phyloP scores from a whole-genome alignment of 1,140 invertebrate species.

The Batillaria attramentaria region DNA sequence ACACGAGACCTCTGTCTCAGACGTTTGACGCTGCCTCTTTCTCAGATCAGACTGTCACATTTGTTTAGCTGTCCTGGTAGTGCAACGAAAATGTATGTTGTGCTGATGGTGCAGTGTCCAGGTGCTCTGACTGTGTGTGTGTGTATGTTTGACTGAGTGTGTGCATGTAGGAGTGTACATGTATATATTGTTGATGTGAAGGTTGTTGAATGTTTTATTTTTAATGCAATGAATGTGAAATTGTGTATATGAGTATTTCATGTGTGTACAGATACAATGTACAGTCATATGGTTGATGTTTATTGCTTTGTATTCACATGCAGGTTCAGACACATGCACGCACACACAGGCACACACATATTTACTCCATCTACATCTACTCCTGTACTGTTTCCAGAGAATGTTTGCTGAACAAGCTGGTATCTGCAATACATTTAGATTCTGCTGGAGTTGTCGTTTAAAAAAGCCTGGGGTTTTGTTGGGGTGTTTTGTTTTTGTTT shows the following conservation, averaged over 20 bases:
- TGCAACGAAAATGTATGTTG: neutral
- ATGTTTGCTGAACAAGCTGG: too few relatives aligned
- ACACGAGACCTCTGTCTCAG: neutral
- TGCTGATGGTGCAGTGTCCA: neutral
- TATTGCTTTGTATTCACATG: neutral
- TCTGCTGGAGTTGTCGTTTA: too few relatives aligned
- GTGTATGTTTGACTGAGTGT: neutral
- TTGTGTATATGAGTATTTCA: neutral
- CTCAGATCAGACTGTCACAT: slow-evolving; percentile 28
- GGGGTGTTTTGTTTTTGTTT: too few relatives aligned
- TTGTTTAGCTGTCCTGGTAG: neutral
- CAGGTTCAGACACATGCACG: too few relatives aligned
- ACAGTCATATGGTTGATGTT: too few relatives aligned
- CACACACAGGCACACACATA: neutral
- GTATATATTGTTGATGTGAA: too few relatives aligned
- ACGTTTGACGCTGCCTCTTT: neutral
- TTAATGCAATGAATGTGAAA: neutral
- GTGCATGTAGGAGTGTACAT: neutral
- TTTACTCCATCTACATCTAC: neutral
- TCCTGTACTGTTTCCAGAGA: too few relatives aligned
- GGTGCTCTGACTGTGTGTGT: neutral
- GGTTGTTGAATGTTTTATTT: too few relatives aligned
- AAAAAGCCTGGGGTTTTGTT: too few relatives aligned
- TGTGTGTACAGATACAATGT: neutral
- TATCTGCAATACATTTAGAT: too few relatives aligned